Conservation (phyloP, 2,113 vertebrate species). For the Dicrurus megarhynchus region DNA sequence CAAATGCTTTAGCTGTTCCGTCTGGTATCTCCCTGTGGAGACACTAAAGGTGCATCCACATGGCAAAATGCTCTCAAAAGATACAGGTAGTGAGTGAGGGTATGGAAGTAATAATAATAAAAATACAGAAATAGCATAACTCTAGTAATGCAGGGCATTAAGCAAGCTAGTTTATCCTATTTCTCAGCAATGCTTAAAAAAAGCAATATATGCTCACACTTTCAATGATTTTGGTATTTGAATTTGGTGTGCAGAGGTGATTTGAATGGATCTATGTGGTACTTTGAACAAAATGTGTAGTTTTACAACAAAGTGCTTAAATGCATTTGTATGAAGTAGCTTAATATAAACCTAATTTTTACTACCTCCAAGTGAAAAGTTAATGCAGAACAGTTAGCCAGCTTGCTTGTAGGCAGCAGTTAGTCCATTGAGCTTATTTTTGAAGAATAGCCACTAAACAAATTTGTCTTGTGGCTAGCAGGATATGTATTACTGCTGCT, state of each 20-base stretch:
- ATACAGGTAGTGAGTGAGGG: rapidly evolving
- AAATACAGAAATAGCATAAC: background rate
- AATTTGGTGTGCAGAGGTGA: background rate
- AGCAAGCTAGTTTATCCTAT: background rate
- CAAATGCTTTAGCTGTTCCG: background rate
- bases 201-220: background rate
- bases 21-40: background rate
- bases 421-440: background rate
- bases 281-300: background rate
- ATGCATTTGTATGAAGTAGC: background rate
- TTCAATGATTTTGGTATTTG: background rate
- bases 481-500: background rate
- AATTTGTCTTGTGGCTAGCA: background rate
- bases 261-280: background rate
- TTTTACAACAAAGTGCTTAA: background rate
- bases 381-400: background rate
- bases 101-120: background rate
- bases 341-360: background rate
- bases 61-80: background rate
- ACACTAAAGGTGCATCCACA: background rate
- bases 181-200: background rate
- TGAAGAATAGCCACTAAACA: background rate
- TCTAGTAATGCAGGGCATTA: background rate
- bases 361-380: background rate
- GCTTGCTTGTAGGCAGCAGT: background rate